Base-by-base conservation (phyloP, 2,113 vertebrate genomes). In the Eudorcas thomsonii region DNA sequence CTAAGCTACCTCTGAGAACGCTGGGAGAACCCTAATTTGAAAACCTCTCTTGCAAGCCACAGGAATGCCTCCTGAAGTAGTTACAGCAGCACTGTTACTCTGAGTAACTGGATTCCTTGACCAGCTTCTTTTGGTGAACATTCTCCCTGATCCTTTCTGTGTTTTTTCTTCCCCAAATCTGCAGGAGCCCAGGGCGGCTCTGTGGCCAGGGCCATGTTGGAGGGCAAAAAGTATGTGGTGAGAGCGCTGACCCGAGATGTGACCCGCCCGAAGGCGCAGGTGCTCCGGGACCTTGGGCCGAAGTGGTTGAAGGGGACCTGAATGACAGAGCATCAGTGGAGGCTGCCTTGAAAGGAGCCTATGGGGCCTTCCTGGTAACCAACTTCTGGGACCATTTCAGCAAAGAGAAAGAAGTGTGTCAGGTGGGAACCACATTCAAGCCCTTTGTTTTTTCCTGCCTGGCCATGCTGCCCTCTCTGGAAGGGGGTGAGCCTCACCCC, bases 361-460 rank as follows among this genome's bases (percentile, higher is more conserved):
- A 97, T 36, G 98, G 96, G 3, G 88, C 94, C 86, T 98, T 98
- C 19, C 3, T 98, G 90, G 96, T 98, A 90, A 98, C 98, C 95
- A 97, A 81, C 88, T 97, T 95, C 95, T 98, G 90, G 96, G 91
- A 98, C 1, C 19, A 94, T 67, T n/a, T 91, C 39, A 97, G 54
- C 94, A 97, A 97, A 64, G 96, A 97, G 12, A 97, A 96, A 39
- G 97, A 98, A 89, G 45, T 97, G 19, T 39, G 33, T 59, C 97
- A 98, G 98, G 98, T 98, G 60, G n/a, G 88, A 88, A 64, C 30
- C 8, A 57, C 16, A 1, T 55, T 52, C 13, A 33, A 93, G 28
- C 1, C 43, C 26, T 94, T 88, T 84, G 55, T 80, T 36, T 62
- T 11, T 39, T n/a, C 16, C 11, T 77, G 9, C 45, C 36, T 71